Evolutionary conservation across 2,797 vertebrate genomes (phyloP).

Genomic region (Iguana delicatissima): DNA sequence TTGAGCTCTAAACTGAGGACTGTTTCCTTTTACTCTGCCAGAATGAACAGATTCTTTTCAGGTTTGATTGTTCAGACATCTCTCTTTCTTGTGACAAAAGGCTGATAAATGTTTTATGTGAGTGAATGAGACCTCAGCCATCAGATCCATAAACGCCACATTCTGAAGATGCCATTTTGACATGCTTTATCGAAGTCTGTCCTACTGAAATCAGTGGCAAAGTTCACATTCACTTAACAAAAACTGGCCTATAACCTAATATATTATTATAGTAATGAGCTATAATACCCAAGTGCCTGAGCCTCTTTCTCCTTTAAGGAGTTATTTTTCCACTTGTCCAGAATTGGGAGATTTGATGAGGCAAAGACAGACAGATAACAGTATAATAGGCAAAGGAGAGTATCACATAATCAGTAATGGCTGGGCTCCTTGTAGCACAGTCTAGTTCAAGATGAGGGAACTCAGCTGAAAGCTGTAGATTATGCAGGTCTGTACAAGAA

Average conservation of each 20-base stretch:
- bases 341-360: background rate
- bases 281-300: conserved; percentile 44
- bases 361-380: background rate
- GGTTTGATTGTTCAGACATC: conserved; percentile 56
- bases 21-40: conserved; percentile 55
- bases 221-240: background rate
- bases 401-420: background rate
- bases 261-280: conserved; percentile 48
- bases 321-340: background rate
- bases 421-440: background rate
- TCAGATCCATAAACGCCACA: background rate
- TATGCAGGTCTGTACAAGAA: background rate
- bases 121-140: background rate
- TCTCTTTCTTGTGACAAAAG: conserved; percentile 10
- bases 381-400: background rate
- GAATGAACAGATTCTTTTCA: conserved; percentile 60
- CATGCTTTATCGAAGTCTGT: background rate
- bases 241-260: conserved; percentile 33
- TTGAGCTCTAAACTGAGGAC: conserved; percentile 46
- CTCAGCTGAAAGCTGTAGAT: background rate
- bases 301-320: background rate
- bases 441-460: too few species aligned
- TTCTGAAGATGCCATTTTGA: background rate
- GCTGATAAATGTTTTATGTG: background rate
- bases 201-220: background rate